phyloP scores from a whole-genome alignment of 2,797 vertebrate genomes.

The Yasuhikotakia modesta region DNA sequence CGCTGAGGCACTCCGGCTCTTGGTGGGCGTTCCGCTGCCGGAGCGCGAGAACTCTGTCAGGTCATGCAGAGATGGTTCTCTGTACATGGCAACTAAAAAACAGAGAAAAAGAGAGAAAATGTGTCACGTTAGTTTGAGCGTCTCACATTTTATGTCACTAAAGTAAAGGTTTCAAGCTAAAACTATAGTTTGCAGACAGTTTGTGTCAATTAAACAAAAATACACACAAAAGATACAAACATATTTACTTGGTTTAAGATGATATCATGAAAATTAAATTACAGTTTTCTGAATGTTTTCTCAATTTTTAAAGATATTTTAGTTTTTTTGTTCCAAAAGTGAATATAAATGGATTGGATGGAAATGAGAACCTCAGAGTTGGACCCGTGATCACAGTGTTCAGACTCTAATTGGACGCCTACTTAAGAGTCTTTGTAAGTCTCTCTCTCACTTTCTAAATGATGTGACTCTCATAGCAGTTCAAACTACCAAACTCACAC shows the following conservation, averaged over 20 bases:
- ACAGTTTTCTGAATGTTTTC: too few relatives aligned
- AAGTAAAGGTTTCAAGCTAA: neutral
- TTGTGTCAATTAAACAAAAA: neutral
- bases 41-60: constrained; percentile 79
- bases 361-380: too few relatives aligned
- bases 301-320: too few relatives aligned
- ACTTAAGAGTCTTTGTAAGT: constrained; percentile 21
- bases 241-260: too few relatives aligned
- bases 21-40: constrained; percentile 77
- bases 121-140: neutral
- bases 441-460: neutral
- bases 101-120: neutral
- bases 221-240: neutral
- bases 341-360: too few relatives aligned
- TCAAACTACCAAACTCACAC: constrained; percentile 13
- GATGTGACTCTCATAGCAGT: neutral
- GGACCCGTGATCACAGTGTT: neutral
- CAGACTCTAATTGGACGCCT: constrained; percentile 44
- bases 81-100: constrained; percentile 76
- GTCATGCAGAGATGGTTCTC: constrained; percentile 79
- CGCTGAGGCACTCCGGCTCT: constrained; percentile 78
- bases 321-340: too few relatives aligned
- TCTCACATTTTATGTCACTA: constrained; percentile 5
- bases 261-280: too few relatives aligned
- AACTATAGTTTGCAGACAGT: constrained; percentile 7